Evolutionary conservation across 1,140 invertebrate genomes (phyloP).

Genomic region (Drosophila ironensis): DNA sequence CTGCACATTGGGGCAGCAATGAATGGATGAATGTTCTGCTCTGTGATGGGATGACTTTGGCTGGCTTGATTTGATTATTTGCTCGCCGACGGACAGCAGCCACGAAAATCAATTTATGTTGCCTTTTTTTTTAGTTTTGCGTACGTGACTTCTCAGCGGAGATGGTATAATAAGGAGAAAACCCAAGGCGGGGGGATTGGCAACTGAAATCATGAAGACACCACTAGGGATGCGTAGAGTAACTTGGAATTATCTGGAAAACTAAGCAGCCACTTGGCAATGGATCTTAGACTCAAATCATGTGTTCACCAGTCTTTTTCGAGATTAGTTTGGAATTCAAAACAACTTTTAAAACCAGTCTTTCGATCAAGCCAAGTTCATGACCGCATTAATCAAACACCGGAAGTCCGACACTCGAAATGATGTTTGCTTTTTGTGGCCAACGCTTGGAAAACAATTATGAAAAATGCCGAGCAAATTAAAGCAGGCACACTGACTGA

Average conservation of each 20-base stretch:
- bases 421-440: constrained; percentile 21
- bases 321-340: neutral
- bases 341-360: neutral
- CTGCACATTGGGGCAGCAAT: constrained; percentile 1
- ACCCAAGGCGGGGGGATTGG: constrained; percentile 1
- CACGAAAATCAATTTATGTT: constrained; percentile 69
- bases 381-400: constrained; percentile 40
- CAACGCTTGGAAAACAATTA: constrained; percentile 32
- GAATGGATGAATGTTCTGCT: constrained; percentile 24
- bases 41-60: constrained; percentile 14
- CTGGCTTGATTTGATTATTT: constrained; percentile 69
- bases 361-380: constrained; percentile 14
- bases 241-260: neutral
- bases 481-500: constrained; percentile 18
- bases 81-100: constrained; percentile 44
- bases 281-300: too few relatives aligned
- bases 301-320: too few relatives aligned
- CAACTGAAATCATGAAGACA: neutral
- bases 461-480: constrained; percentile 34
- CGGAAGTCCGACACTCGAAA: constrained; percentile 59
- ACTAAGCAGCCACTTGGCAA: too few relatives aligned
- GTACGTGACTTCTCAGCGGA: constrained; percentile 56
- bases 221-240: neutral
- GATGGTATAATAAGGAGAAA: constrained; percentile 24
- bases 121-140: constrained; percentile 46